Evolutionary conservation across 2,113 vertebrate species (phyloP).

Genomic region (Mola mola): DNA sequence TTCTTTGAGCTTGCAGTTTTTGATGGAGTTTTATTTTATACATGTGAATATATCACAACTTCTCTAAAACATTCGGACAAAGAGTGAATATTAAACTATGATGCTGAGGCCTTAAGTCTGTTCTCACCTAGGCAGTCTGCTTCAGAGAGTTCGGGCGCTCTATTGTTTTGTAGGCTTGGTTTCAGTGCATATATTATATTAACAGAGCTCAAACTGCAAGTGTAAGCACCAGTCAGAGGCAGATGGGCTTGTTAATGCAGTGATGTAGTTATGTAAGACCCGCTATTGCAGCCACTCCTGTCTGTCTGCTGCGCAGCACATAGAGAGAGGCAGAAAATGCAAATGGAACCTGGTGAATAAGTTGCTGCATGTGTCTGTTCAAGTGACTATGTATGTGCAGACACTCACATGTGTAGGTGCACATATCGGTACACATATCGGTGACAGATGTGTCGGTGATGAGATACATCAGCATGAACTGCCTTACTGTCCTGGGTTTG

Average conservation of each 20-base stretch:
- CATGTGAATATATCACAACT: too few species aligned
- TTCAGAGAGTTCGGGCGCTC: constrained; percentile 2
- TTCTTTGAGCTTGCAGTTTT: too few species aligned
- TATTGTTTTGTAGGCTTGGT: constrained; percentile 8
- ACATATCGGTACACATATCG: background rate
- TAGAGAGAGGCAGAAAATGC: constrained; percentile 32
- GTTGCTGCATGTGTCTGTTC: constrained; percentile 11
- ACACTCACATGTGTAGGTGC: background rate
- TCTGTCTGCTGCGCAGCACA: constrained; percentile 62
- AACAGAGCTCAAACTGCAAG: constrained; percentile 38
- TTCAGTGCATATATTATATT: constrained; percentile 32
- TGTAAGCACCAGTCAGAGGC: constrained; percentile 64
- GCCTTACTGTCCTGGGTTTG: constrained; percentile 67
- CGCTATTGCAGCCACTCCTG: constrained; percentile 58
- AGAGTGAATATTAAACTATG: too few species aligned
- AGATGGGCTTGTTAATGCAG: constrained; percentile 78
- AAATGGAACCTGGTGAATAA: constrained; percentile 24
- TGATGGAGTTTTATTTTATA: too few species aligned
- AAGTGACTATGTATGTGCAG: constrained; percentile 11
- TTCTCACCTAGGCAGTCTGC: constrained; percentile 16
- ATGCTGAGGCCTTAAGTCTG: too few species aligned
- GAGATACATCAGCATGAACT: constrained; percentile 65
- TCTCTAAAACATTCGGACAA: too few species aligned
- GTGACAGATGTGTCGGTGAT: constrained; percentile 48
- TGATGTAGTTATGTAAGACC: constrained; percentile 75